phyloP scores from a whole-genome alignment of 2,888 invertebrate species.

The Ophion ventricosus region DNA sequence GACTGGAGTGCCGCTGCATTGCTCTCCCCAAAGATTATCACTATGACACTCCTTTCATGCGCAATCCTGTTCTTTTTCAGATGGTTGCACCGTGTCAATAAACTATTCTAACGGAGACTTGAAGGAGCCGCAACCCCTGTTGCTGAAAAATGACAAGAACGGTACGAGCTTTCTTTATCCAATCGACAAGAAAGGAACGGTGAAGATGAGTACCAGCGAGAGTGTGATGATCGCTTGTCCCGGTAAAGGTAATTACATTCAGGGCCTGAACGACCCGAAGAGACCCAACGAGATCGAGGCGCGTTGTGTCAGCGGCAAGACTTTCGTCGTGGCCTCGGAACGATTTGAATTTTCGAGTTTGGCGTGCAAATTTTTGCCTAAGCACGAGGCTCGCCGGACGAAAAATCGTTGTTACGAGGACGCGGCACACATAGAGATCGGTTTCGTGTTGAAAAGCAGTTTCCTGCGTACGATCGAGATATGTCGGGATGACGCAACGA shows the following conservation, averaged over 20 bases:
- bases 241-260: conserved; percentile 72
- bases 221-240: conserved; percentile 75
- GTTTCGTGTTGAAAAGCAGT: conserved; percentile 76
- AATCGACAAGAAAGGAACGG: conserved; percentile 60
- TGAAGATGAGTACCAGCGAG: conserved; percentile 68
- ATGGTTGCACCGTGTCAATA: conserved; percentile 82
- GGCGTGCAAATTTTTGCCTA: conserved; percentile 77
- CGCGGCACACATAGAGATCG: conserved; percentile 79
- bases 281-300: conserved; percentile 63
- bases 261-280: conserved; percentile 47
- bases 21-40: not conserved
- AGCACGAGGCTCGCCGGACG: conserved; percentile 75
- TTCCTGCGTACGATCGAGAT: conserved; percentile 82
- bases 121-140: conserved; percentile 86
- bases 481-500: conserved; percentile 81
- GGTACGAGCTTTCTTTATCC: conserved; percentile 72
- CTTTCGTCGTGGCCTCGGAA: conserved; percentile 66
- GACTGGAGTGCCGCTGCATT: not conserved
- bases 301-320: conserved; percentile 69
- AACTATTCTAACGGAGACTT: conserved; percentile 84
- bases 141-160: conserved; percentile 79
- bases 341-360: conserved; percentile 73
- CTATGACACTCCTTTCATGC: too few relatives aligned
- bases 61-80: too few relatives aligned
- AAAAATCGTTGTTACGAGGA: conserved; percentile 75